Base-by-base conservation (phyloP, 2,797 vertebrate species). In the Myiotriccus ornatus region DNA sequence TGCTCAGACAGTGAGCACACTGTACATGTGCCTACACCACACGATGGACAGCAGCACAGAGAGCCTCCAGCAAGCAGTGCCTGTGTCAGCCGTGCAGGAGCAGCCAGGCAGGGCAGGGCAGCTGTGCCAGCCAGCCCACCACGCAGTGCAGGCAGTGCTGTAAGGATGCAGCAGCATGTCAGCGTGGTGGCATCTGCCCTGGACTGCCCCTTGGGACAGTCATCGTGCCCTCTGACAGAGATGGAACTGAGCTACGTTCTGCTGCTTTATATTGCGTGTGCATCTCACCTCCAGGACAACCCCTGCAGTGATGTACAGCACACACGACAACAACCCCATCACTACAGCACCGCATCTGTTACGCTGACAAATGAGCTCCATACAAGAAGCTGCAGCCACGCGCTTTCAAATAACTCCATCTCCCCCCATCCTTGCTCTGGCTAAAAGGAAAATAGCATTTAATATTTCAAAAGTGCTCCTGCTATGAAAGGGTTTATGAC, bases 301-400 rank as follows among this genome's bases (percentile, higher is more conserved):
- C 77, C 52, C 84, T 65, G 63, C 75, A 93, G 75, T 39, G 92
- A 95, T 27, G 43, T 8, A 89, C 65, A 75, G 74, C 80, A 52
- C 52, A 80, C 70, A 18, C 0, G 2, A 87, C 94, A 57, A 84
- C 86, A 30, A 50, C 57, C 77, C 87, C 75, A n/a, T 80, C 80
- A 46, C 67, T 21, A 70, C 73, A 96, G 89, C 69, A 84, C 57
- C 22, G 24, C 86, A 91, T 94, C 91, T 92, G 64, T 97, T 96
- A 92, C 6, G 2, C 13, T 97, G 95, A 98, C 77, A 97, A 97
- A 97, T 85, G 92, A 98, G 93, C 67, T 90, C 65, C 81, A 53
- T 6, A 73, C 62, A 50, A 59, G 7, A 89, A 96, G 93, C 12
- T 59, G 80, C 78, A 94, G 76, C 46, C 65, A 86, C 78, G 6